Base-by-base conservation (phyloP, 2,888 invertebrate genomes). In the Hofmannophila pseudospretella region DNA sequence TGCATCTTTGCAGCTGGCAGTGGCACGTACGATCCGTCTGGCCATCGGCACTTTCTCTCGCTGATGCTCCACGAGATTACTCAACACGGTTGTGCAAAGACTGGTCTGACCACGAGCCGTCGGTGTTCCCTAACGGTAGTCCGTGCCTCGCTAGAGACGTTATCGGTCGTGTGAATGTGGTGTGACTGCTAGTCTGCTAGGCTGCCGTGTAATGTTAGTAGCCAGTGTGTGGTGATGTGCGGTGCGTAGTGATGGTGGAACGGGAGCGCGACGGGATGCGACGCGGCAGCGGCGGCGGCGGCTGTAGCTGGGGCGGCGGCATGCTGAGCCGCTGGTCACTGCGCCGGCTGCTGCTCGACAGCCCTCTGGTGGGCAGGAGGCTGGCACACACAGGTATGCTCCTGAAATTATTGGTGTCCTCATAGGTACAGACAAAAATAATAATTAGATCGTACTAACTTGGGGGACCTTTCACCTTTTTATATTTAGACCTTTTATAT, bases 311-410 rank as follows among this genome's bases (percentile, higher is more conserved):
- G 75, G 81, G 85, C 47, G 80, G 84, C 42, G 86, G 85, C 39
- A 66, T 82, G 47, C 67, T 85, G 34, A 81, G 86, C 45, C 81
- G 92, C 54, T 92, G 92, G 88, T 93, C 93, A 11, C 72, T 93
- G 26, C 88, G 93, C 31, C 88, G 92, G 44, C 78, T 93, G 45
- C 87, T 93, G 39, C 91, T 93, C 41, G 91, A 92, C 51, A 92
- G 92, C 67, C 93, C 93, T 2, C 82, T 93, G 11, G 88, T 92
- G 38, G 91, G 91, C 23, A 85, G 91, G 34, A 87, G 92, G 54
- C 88, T 92, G 14, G 85, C 87, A 25, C 82, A 86, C 45, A 76
- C 87, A 79, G 85, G 86, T 43, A 39, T 16, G 31, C 16, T 8
- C 11, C 9, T 9, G 14, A 16, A 16, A 19, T 7, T 28, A 7